Conservation (phyloP, 64 coral and sea anemone species). For the Pocillopora verrucosa region DNA sequence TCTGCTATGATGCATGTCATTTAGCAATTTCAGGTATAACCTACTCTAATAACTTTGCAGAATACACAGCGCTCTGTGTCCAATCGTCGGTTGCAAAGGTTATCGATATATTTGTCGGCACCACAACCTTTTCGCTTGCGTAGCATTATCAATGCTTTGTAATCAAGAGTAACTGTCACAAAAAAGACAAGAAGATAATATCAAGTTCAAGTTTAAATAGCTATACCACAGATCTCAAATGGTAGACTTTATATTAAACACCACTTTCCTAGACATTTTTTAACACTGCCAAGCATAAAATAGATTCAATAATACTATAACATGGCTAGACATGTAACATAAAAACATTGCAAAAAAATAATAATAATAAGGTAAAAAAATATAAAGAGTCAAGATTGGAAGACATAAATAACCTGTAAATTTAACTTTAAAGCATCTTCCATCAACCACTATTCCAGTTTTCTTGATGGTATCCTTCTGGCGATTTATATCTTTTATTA, state of each 20-base stretch:
- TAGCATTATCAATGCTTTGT: conserved; percentile 27
- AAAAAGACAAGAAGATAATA: neutral
- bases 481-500: conserved; percentile 20
- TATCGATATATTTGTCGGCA: neutral
- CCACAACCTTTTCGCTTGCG: neutral
- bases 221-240: too few relatives aligned
- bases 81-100: conserved; percentile 25
- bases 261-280: too few relatives aligned
- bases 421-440: conserved; percentile 48
- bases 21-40: neutral
- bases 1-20: neutral
- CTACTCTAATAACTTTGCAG: conserved; percentile 53
- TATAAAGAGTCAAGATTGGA: neutral
- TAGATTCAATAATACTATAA: too few relatives aligned
- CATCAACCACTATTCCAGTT: conserved; percentile 34
- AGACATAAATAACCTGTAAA: conserved; percentile 22
- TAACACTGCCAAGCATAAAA: too few relatives aligned
- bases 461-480: conserved; percentile 30
- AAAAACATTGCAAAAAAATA: neutral
- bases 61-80: conserved; percentile 47
- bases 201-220: neutral
- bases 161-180: conserved; percentile 52
- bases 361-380: neutral
- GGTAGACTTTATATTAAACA: too few relatives aligned
- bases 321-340: too few relatives aligned